Evolutionary conservation across 2,888 invertebrate species (phyloP), one percentile per base, ranked within the genome.

Genomic region (Heliconius cydno): DNA sequence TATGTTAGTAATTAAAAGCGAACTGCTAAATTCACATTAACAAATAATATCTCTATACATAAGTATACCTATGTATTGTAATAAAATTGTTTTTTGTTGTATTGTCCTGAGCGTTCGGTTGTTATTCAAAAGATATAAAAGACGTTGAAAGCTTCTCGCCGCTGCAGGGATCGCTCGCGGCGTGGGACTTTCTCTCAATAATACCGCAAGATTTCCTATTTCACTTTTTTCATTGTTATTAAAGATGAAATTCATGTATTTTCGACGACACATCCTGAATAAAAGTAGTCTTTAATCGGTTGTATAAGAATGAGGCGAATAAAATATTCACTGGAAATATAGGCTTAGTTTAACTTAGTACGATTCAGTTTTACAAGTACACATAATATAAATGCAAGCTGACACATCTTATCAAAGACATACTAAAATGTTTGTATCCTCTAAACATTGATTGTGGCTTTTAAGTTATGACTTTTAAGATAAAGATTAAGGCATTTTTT

Each of bases 151-250:
- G 87, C 86, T 86, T 88, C 82, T 85, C 87, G 85, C 86, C 89
- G 87, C 89, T 86, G 85, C 86, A 83, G 85, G 87, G 88, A 90
- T 87, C 87, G 89, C 90, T 90, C 85, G 85, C 86, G 89, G 89
- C 87, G 67, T 79, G 67, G 72, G 79, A 83, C 73, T 73, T 73
- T 60, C 73, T n/a, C 84, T 78, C 68, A 68, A 78, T 78, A 78
- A 80, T 78, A 75, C 68, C 74, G 52, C 63, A 73, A 79, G 60
- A 78, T 73, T 73, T 73, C 41, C 46, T 66, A 34, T 76, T 76
- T 73, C 73, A 73, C 57, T 73, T 73, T 73, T 73, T 60, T 15
- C 72, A 72, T 60, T 73, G 73, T 73, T 73, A 73, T 60, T 73
- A 73, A 73, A 73, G 60, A 73, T 60, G 73, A 34, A 73, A 73